These are phyloP conservation scores for Pontoporia blainvillei DNA, from an alignment of 2,113 vertebrate genomes.

Conservation along the genomic window DNA sequence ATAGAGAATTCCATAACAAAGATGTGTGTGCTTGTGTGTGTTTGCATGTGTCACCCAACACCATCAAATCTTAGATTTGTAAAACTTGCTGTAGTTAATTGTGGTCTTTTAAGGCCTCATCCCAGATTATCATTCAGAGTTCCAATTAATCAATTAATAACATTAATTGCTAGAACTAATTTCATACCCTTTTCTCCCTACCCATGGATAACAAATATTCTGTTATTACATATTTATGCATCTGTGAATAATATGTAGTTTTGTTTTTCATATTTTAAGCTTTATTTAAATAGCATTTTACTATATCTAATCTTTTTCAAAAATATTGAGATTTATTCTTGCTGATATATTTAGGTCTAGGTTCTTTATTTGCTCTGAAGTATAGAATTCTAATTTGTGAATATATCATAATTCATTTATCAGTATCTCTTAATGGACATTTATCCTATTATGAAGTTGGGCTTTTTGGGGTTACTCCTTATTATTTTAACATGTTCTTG, in stretches of 20 bases:
- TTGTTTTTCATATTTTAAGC: background rate
- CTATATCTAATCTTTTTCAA: background rate
- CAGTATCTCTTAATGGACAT: background rate
- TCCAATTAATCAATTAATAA: background rate
- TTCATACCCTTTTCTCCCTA: background rate
- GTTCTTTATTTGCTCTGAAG: background rate
- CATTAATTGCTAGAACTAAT: constrained; percentile 12
- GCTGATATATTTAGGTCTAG: background rate
- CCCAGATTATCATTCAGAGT: background rate
- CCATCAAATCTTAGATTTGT: background rate
- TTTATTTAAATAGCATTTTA: constrained; percentile 16
- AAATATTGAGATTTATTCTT: background rate
- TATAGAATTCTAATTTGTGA: background rate
- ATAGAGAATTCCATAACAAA: background rate
- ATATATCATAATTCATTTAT: background rate
- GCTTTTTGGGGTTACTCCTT: background rate
- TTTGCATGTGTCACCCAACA: background rate
- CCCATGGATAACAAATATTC: background rate
- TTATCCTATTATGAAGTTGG: background rate
- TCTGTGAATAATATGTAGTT: background rate
- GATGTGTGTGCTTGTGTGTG: background rate
- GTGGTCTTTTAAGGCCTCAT: background rate
- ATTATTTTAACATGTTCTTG: background rate
- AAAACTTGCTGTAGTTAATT: background rate
- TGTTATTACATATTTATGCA: background rate